Conservation (phyloP, 2,797 vertebrate genomes). For the Tolypeutes matacus region DNA sequence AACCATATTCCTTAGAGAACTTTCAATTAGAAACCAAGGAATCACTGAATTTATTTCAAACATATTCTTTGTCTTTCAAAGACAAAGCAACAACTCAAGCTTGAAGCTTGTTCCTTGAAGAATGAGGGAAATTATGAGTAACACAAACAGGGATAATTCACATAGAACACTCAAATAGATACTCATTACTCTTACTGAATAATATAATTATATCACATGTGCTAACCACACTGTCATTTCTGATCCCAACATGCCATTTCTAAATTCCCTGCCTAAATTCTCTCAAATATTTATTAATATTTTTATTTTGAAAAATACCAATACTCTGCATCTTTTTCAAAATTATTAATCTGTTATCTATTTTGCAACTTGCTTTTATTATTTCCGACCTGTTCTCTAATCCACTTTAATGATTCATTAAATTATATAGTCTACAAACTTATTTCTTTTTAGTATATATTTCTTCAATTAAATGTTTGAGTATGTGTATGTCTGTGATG, state of each 20-base stretch:
- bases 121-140: background rate
- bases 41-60: slow-evolving; percentile 27
- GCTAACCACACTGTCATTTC: background rate
- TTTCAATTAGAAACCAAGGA: slow-evolving; percentile 55
- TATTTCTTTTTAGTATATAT: background rate
- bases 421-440: slow-evolving; percentile 3
- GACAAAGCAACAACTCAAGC: background rate
- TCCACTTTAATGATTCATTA: background rate
- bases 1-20: slow-evolving; percentile 36
- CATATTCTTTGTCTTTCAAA: background rate
- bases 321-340: background rate
- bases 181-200: background rate
- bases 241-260: background rate
- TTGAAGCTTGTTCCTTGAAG: background rate
- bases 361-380: background rate
- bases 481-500: background rate
- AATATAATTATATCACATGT: background rate
- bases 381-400: background rate
- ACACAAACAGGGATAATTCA: slow-evolving; percentile 1
- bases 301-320: slow-evolving; percentile 28
- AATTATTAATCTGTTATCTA: background rate
- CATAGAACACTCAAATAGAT: background rate
- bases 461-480: background rate
- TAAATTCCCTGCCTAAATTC: background rate
- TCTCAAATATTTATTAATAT: background rate